Evolutionary conservation across 1,140 invertebrate species (phyloP), one percentile per base, ranked within the genome.

Genomic region (Colletes gigas): DNA sequence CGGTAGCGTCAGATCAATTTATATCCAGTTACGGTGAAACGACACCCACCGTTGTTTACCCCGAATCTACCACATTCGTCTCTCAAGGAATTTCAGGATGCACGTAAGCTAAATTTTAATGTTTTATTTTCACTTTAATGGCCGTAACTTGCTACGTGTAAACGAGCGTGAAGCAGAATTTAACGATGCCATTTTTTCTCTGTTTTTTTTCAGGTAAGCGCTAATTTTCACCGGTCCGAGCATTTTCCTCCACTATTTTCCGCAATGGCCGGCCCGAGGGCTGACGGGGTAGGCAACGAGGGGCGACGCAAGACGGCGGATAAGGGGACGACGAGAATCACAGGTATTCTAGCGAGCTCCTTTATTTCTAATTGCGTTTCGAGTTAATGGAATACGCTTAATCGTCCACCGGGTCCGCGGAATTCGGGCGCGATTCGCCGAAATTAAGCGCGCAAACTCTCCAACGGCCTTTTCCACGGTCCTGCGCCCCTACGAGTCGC

Each of bases 301-400:
- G 54, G 73, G 30, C 12, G 71, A 65, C 70, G 44, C 15, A 55
- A 65, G 62, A 50, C 59, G 50, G 44, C 60, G 41, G 60, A 54
- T 65, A 57, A 59, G 82, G 62, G 85, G 62, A 62, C 67, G 55
- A 41, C 62, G 52, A 70, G 78, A 73, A 79, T 88, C 74, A 68
- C 83, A 81, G 80, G 80, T 86, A 87, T 87, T 84, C 78, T 69
- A 82, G 79, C 69, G 19, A 72, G 71, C 72, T 78, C 85, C 87
- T 88, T 90, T 86, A 88, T 90, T 89, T 88, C 87, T 90, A 90
- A 90, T 90, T 89, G 84, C 83, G 77, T 90, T 88, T 88, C 86
- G 69, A 89, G 87, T 86, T 90, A 90, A 90, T 90, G 85, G 84
- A 90, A 89, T 83, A 73, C 78, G 82, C 82, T 83, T 87, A 82